Evolutionary conservation across 2,888 invertebrate species (phyloP).

Genomic region (Lutraria lutraria): DNA sequence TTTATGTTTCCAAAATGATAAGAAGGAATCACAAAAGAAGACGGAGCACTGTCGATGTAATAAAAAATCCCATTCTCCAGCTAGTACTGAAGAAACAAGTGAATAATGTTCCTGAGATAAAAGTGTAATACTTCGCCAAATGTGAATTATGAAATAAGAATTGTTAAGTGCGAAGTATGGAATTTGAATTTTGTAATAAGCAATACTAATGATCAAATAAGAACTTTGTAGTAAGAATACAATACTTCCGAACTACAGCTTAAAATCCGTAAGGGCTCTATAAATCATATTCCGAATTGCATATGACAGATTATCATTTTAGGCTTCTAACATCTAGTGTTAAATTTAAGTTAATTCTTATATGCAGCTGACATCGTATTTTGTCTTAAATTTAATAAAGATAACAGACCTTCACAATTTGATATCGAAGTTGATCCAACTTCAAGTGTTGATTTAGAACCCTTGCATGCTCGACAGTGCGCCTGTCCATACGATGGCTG

Average conservation of each 20-base stretch:
- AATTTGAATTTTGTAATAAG: too few relatives aligned
- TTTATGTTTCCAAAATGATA: too few relatives aligned
- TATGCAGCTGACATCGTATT: background rate
- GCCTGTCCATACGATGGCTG: constrained; percentile 52
- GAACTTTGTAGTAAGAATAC: background rate
- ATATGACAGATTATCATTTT: background rate
- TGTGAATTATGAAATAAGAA: too few relatives aligned
- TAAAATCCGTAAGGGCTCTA: too few relatives aligned
- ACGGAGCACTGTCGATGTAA: too few relatives aligned
- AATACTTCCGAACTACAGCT: background rate
- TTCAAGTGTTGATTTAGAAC: constrained; percentile 49
- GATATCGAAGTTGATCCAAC: constrained; percentile 26
- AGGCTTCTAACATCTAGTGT: background rate
- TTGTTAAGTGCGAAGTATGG: too few relatives aligned
- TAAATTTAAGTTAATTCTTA: background rate
- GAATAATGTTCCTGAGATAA: background rate
- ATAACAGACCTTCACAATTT: constrained; percentile 49
- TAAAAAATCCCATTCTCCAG: too few relatives aligned
- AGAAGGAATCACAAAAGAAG: too few relatives aligned
- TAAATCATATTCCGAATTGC: background rate
- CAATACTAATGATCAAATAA: too few relatives aligned
- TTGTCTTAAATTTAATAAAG: background rate
- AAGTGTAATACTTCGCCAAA: too few relatives aligned
- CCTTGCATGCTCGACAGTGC: constrained; percentile 42
- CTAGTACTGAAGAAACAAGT: too few relatives aligned